Conservation (phyloP, 1,140 invertebrate genomes). For the Conus ventricosus region DNA sequence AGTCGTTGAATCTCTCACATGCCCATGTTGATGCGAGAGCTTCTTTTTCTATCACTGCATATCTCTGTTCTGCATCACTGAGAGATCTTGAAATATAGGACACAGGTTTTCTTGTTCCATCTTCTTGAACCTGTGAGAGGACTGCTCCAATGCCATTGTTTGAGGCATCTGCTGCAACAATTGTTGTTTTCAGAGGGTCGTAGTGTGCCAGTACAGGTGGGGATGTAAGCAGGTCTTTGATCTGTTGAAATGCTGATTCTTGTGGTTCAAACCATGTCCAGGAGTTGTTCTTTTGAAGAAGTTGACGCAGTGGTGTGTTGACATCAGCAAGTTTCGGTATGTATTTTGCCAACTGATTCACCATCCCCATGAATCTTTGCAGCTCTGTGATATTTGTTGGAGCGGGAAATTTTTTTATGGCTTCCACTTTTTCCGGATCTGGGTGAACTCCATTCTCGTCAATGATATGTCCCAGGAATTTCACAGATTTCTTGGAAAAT, state of each 20-base stretch:
- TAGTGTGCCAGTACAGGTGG: constrained; percentile 44
- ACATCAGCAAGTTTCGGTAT: constrained; percentile 34
- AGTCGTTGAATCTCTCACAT: constrained; percentile 77
- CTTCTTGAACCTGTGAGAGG: constrained; percentile 36
- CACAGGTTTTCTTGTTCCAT: constrained; percentile 36
- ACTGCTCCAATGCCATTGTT: constrained; percentile 51
- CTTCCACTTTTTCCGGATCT: constrained; percentile 55
- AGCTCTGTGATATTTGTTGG: constrained; percentile 54
- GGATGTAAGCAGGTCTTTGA: constrained; percentile 36
- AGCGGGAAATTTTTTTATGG: constrained; percentile 38
- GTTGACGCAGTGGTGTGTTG: constrained; percentile 35
- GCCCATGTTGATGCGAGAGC: constrained; percentile 75
- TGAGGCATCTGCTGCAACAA: constrained; percentile 48
- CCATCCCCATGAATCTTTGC: constrained; percentile 27
- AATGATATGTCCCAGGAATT: constrained; percentile 44
- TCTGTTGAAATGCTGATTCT: constrained; percentile 32
- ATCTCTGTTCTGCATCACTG: constrained; percentile 72
- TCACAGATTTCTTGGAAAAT: constrained; percentile 8
- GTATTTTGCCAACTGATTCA: constrained; percentile 41
- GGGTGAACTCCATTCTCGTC: constrained; percentile 42
- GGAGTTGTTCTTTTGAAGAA: constrained; percentile 33
- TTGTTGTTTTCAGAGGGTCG: constrained; percentile 33
- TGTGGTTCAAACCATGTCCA: constrained; percentile 40
- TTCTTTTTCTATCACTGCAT: constrained; percentile 76
- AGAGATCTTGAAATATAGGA: constrained; percentile 47